Evolutionary conservation across 2,888 invertebrate species (phyloP), one percentile per base, ranked within the genome.

Genomic region (Folsomia candida): DNA sequence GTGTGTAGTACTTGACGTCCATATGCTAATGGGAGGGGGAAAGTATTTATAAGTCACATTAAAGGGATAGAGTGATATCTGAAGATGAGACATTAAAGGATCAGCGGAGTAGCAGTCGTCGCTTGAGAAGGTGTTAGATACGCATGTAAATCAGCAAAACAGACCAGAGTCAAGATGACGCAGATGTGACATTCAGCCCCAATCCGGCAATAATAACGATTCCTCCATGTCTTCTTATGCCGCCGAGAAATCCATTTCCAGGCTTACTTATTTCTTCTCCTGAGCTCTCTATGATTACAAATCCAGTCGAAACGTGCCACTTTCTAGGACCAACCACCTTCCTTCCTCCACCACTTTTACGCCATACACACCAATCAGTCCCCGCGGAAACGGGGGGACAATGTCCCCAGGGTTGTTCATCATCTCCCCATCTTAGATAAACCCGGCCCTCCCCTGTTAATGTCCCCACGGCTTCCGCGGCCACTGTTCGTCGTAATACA

Each of bases 111-210:
- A 70, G 66, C 64, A 63, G 65, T 25, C 11, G 9, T 14, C 25
- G 26, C 24, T 25, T 29, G 69, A 60, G 67, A 68, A 72, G 68
- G 70, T 68, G 74, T 67, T 65, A 71, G 67, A 68, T 61, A 60
- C 66, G 51, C 67, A 74, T 70, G 74, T 72, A 74, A 74, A 74
- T 74, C 71, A 67, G 70, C 67, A 71, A 69, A 74, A 74, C 69
- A 71, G 22, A 60, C 27, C 51, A 20, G 57, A 65, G 70, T 66
- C 70, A 70, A 72, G 71, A 66, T 66, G 70, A 66, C 71, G 74
- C 74, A 74, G 74, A 74, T 74, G 74, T 74, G 65, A 65, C 65
- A 65, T 65, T 54, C 65, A 65, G 28, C 51, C 51, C 51, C 64
- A 29, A 64, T 64, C 51, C 26, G 2, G 54, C 28, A 22, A 65